Evolutionary conservation across 2,113 vertebrate genomes (phyloP).

Genomic region (Anguilla rostrata): DNA sequence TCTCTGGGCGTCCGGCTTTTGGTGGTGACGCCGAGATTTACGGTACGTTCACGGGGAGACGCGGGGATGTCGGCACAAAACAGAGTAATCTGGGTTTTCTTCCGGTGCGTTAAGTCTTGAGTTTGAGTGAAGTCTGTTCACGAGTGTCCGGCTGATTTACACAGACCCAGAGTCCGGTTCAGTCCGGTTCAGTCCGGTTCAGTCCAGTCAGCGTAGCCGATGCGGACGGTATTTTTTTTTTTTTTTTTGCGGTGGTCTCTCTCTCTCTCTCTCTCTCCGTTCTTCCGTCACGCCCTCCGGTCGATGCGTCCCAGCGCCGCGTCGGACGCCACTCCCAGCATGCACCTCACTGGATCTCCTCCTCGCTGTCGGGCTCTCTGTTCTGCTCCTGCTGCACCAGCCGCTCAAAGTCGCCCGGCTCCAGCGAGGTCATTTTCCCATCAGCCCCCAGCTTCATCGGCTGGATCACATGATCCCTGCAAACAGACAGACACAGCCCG

Average conservation of each 20-base stretch:
- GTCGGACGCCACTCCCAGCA: not conserved
- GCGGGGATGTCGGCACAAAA: not conserved
- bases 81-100: not conserved
- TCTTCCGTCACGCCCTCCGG: not conserved
- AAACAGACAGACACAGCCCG: not conserved
- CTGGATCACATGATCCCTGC: slow-evolving; percentile 82
- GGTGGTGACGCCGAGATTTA: no score
- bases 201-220: not conserved
- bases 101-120: not conserved
- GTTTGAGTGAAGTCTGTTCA: not conserved
- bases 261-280: not conserved
- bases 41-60: not conserved
- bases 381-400: slow-evolving; percentile 61
- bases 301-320: not conserved
- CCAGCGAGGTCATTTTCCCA: slow-evolving; percentile 80
- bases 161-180: not conserved
- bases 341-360: slow-evolving; percentile 19
- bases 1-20: not conserved
- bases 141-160: not conserved
- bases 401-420: slow-evolving; percentile 66
- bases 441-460: slow-evolving; percentile 85
- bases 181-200: no score
- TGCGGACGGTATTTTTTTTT: not conserved
- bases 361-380: not conserved
- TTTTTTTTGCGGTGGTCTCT: not conserved